Base-by-base conservation (phyloP, 2,113 vertebrate species). In the Tylochromis polylepis region DNA sequence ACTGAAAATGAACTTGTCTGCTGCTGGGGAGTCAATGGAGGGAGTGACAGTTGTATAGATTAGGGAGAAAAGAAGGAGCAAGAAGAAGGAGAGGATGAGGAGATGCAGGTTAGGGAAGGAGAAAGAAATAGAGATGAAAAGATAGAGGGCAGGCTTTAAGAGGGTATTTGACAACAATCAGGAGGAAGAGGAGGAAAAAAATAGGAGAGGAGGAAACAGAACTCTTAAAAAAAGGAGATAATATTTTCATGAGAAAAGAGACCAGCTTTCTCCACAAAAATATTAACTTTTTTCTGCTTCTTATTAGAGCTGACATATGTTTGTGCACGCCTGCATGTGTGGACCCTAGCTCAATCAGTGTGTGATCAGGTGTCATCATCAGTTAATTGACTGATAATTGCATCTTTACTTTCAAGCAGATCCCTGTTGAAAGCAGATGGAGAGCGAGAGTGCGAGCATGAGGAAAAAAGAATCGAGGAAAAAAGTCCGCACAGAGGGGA, bases 1-100 rank as follows among this genome's bases (percentile, higher is more conserved):
- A 85, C 90, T 88, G 92, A 92, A 94, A 94, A 94, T 94, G 89
- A 94, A 94, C 89, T 94, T 91, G 86, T 91, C 90, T 79, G 78
- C 87, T 79, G 84, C 87, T 85, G 46, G 82, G 88, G 79, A 91
- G 72, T 85, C 93, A 93, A 84, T 93, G 91, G 87, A 93, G 87
- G 92, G 91, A 88, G 89, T 90, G 92, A 95, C 94, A 93, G 90
- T 85, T 87, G 43, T 92, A 92, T 91, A 85, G 87, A 94, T 90
- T 90, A 91, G 80, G 82, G 79, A 43, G 62, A 85, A 85, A 87
- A 77, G 65, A 85, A 24, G 41, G 31, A 31, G 72, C 31, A 51
- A 55, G 83, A 77, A 10, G 41, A 90, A 27, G 53, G 62, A 8
- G 81, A 55, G 53, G 46, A 70, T 43, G 55, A 78, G 24, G n/a